Conservation (phyloP, 2,888 invertebrate species). For the Muscina levida region DNA sequence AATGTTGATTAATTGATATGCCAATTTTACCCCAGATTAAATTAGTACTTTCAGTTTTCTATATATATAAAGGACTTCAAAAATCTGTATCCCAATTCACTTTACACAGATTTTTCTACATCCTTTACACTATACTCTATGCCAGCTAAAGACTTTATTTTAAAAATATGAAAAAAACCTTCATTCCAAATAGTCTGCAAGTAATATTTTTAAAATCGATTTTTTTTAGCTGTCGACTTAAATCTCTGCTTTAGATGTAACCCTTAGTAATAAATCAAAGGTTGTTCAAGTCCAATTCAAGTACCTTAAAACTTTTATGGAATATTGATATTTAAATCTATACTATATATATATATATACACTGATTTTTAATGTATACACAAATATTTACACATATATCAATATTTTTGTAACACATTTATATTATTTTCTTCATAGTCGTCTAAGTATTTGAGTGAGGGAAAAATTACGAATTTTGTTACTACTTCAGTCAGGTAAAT, state of each 20-base stretch:
- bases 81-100: constrained; percentile 22
- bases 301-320: constrained; percentile 55
- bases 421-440: constrained; percentile 43
- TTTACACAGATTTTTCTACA: constrained; percentile 43
- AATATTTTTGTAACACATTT: constrained; percentile 57
- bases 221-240: background rate
- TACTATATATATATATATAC: background rate
- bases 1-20: too few species aligned
- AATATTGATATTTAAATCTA: constrained; percentile 21
- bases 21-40: background rate
- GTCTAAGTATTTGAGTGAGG: constrained; percentile 20
- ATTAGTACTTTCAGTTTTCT: constrained; percentile 1
- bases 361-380: background rate
- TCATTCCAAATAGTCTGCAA: background rate
- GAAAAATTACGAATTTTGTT: constrained; percentile 43
- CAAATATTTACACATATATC: constrained; percentile 31
- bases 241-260: background rate
- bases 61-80: constrained; percentile 49
- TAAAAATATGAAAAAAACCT: background rate
- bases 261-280: constrained; percentile 10
- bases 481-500: constrained; percentile 51
- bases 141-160: background rate
- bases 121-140: constrained; percentile 25
- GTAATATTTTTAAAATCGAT: background rate
- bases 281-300: constrained; percentile 52